Evolutionary conservation across 1,140 invertebrate genomes (phyloP).

Genomic region (Philopotamus ludificatus): DNA sequence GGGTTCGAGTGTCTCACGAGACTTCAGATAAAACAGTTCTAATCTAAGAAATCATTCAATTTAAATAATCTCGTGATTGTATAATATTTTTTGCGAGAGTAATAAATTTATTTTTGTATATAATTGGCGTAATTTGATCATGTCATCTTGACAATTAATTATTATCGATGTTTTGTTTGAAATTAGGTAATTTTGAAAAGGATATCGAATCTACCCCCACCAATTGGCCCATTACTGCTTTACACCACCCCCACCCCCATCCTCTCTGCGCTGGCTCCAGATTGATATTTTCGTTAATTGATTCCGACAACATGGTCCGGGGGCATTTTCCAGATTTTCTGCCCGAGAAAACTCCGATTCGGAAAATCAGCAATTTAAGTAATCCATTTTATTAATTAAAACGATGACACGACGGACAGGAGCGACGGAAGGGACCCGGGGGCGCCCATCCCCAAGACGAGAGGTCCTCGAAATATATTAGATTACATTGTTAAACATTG

Average conservation of each 20-base stretch:
- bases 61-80: too few relatives aligned
- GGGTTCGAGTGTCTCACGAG: too few relatives aligned
- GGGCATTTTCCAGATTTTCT: neutral
- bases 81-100: too few relatives aligned
- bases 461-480: constrained; percentile 21
- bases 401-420: constrained; percentile 12
- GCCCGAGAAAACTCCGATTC: neutral
- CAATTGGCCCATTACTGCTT: constrained; percentile 1
- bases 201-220: neutral
- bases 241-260: neutral
- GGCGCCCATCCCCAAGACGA: neutral
- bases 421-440: neutral
- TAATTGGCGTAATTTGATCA: too few relatives aligned
- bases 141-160: too few relatives aligned
- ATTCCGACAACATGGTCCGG: neutral
- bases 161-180: too few relatives aligned
- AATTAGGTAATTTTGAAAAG: too few relatives aligned
- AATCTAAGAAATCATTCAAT: too few relatives aligned
- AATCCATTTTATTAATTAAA: constrained; percentile 34
- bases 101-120: too few relatives aligned
- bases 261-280: neutral
- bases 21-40: too few relatives aligned
- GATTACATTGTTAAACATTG: constrained; percentile 32
- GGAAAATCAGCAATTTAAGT: constrained; percentile 16
- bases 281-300: constrained; percentile 14